Evolutionary conservation across 2,888 invertebrate genomes (phyloP).

Genomic region (Eugnorisma glareosa): DNA sequence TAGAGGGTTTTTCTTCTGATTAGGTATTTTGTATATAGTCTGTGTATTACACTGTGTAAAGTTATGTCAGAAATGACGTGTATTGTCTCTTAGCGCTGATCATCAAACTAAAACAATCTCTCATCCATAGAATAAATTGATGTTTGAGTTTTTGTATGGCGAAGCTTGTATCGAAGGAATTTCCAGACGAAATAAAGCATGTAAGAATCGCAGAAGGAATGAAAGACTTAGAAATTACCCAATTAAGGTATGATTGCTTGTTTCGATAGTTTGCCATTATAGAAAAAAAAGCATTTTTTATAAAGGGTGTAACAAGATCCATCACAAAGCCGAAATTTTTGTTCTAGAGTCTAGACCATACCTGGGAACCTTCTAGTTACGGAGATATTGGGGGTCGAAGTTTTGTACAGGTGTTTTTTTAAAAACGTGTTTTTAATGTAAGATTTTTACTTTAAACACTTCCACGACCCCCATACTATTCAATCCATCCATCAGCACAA

Average conservation of each 20-base stretch:
- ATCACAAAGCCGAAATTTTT: too few species aligned
- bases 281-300: too few species aligned
- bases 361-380: too few species aligned
- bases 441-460: too few species aligned
- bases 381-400: too few species aligned
- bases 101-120: not conserved
- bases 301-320: too few species aligned
- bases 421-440: too few species aligned
- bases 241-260: not conserved
- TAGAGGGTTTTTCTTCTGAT: not conserved
- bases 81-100: not conserved
- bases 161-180: not conserved
- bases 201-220: not conserved
- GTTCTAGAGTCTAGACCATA: too few species aligned
- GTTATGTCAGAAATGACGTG: not conserved
- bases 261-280: not conserved
- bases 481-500: too few species aligned
- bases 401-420: too few species aligned
- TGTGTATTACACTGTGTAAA: not conserved
- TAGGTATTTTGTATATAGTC: not conserved
- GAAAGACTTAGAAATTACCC: not conserved
- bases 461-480: too few species aligned
- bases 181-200: not conserved
- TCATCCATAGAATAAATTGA: not conserved
- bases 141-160: not conserved